A percentile compares a stretch with the other conserved stretches of the same genome.
Conservation (phyloP, 1,140 invertebrate genomes). For the Ptiloglossa arizonensis region DNA sequence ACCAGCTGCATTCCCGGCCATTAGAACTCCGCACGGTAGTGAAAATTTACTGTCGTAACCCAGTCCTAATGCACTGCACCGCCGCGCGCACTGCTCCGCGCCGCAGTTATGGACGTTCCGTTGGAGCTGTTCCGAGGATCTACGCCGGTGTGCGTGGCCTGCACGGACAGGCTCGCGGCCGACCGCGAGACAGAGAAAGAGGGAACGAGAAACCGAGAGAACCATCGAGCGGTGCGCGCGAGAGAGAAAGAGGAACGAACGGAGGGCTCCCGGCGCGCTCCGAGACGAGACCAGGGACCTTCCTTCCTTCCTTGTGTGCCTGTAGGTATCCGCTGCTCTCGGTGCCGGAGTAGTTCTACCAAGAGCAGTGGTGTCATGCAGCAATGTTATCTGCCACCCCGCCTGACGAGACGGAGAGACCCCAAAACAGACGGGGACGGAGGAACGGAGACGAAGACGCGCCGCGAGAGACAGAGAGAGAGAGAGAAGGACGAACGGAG, state of each 20-base stretch:
- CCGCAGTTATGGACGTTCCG: constrained; percentile 77
- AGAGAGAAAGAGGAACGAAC: constrained; percentile 13
- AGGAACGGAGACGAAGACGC: not conserved
- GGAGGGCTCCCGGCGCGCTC: constrained; percentile 17
- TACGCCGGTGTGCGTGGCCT: not conserved
- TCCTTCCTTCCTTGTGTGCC: constrained; percentile 70
- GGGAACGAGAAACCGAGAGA: not conserved
- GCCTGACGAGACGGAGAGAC: constrained; percentile 70
- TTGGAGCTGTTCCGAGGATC: constrained; percentile 46
- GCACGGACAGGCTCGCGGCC: not conserved
- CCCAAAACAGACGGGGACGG: constrained; percentile 24
- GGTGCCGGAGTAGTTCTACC: constrained; percentile 75
- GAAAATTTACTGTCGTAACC: constrained; percentile 82
- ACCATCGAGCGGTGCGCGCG: not conserved
- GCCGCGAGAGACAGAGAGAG: constrained; percentile 44
- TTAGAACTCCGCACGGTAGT: constrained; percentile 81
- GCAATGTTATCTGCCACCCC: constrained; percentile 81
- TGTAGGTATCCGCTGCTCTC: constrained; percentile 68
- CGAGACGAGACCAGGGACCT: constrained; percentile 46
- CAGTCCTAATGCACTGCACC: constrained; percentile 79
- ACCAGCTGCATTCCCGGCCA: constrained; percentile 81
- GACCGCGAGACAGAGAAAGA: constrained; percentile 9
- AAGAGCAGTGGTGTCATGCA: constrained; percentile 79
- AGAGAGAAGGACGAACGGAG: constrained; percentile 46
- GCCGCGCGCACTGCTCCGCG: constrained; percentile 50